Evolutionary conservation across 2,797 vertebrate species (phyloP).

Genomic region (Aeoliscus strigatus): DNA sequence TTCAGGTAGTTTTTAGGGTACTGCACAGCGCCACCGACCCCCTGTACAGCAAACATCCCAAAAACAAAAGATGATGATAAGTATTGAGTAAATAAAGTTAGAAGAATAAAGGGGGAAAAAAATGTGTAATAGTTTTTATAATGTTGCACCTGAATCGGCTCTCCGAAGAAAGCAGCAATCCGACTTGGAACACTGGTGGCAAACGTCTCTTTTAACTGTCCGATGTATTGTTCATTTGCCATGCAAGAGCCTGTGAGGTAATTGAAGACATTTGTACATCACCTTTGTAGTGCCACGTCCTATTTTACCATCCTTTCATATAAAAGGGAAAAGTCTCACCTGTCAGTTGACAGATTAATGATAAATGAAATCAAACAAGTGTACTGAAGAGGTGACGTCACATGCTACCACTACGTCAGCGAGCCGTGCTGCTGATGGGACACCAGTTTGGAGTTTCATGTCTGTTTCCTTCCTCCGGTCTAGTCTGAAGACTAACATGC

Average conservation of each 20-base stretch:
- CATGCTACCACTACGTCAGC: too few species aligned
- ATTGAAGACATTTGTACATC: conserved; percentile 4
- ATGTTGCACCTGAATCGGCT: conserved; percentile 86
- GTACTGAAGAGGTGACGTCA: too few species aligned
- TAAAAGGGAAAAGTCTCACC: neutral
- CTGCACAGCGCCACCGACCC: conserved; percentile 86
- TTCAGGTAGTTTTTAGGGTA: conserved; percentile 89
- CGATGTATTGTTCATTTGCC: conserved; percentile 85
- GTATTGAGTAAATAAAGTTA: too few species aligned
- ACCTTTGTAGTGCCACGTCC: too few species aligned
- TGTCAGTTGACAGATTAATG: neutral
- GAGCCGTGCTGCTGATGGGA: too few species aligned
- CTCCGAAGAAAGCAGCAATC: conserved; percentile 89
- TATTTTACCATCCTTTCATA: neutral
- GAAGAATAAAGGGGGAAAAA: neutral
- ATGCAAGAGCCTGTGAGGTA: conserved; percentile 78
- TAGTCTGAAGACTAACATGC: too few species aligned
- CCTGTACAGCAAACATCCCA: conserved; percentile 70
- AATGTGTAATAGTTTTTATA: neutral
- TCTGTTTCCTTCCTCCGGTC: too few species aligned
- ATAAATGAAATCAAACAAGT: conserved; percentile 19
- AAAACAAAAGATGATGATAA: too few species aligned
- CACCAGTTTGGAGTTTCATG: too few species aligned
- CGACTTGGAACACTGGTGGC: conserved; percentile 76
- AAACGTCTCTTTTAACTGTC: conserved; percentile 86